Base-by-base conservation (phyloP, 1,140 invertebrate species). In the Papilio polytes region DNA sequence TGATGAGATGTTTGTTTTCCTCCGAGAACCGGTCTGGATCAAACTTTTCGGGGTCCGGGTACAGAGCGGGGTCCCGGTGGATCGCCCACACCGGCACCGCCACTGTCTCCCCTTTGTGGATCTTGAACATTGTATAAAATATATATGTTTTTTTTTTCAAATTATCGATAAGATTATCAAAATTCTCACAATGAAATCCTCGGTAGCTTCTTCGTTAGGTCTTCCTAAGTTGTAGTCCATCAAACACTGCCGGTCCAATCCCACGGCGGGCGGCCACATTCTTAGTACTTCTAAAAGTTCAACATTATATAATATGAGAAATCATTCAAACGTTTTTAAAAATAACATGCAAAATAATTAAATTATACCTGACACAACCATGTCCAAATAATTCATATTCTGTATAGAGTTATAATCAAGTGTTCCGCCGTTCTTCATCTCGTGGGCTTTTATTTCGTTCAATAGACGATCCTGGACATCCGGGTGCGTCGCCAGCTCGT, bases 381-480 rank as follows among this genome's bases (percentile, higher is more conserved):
- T 96, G 82, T 97, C 97, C 89, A 97, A 86, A 84, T 97, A 97
- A 26, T 95, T 95, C 94, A 97, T 94, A 26, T 95, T 92, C 51
- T 94, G 87, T 0, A 97, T 89, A 9, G 96, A 95, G 36, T 94
- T 92, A 79, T 95, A 96, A 10, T 83, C 92, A 0, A 96, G 84
- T 48, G 91, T 91, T 1, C 95, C 96, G 22, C 93, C 88, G 10
- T 95, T 87, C 6, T 91, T 86, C 0, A 86, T 84, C 0, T 91
- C 63, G 0, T 92, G 81, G 12, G 91, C 89, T 26, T 95, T 92
- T 1, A 97, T 95, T 88, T 97, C 96, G 63, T 95, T 85, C 9
- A 88, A 87, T 12, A 97, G 80, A 80, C 94, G 95, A 2, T 96
- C 92, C 84, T 97, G 97, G 2, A 96, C 85, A 0, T 97, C 96